Percentiles rank a stretch among this genome's conserved stretches.
Conservation (phyloP, 2,888 invertebrate genomes). For the Drosophila anomelani region DNA sequence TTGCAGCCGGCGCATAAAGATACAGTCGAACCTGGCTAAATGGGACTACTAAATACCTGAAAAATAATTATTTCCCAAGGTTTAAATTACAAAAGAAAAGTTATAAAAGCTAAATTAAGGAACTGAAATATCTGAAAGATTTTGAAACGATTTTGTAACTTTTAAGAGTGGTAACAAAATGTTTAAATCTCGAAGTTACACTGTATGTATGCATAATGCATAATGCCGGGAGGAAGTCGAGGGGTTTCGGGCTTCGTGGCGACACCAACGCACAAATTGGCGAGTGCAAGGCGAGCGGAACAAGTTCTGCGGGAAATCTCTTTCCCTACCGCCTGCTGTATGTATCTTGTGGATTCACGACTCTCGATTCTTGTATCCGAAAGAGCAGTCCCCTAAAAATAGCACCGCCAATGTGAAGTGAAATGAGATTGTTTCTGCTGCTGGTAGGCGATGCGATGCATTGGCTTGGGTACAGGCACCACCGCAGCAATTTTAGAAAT, state of each 20-base stretch:
- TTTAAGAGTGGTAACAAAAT: neutral
- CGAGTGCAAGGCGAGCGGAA: constrained; percentile 62
- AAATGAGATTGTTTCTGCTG: constrained; percentile 66
- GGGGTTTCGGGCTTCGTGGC: constrained; percentile 27
- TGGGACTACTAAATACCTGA: neutral
- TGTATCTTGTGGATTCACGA: constrained; percentile 44
- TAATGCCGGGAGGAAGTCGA: constrained; percentile 11
- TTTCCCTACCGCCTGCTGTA: constrained; percentile 16
- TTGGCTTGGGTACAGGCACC: constrained; percentile 62
- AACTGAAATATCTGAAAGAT: neutral
- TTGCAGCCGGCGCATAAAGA: constrained; percentile 34
- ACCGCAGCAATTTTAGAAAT: constrained; percentile 75
- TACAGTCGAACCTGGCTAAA: constrained; percentile 31
- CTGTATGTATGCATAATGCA: constrained; percentile 35
- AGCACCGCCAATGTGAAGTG: constrained; percentile 61
- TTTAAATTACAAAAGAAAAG: neutral
- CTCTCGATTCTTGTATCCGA: constrained; percentile 33
- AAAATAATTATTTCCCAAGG: constrained; percentile 28
- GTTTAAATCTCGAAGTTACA: neutral
- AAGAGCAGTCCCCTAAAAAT: constrained; percentile 67
- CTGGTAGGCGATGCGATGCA: constrained; percentile 42
- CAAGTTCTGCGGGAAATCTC: constrained; percentile 60
- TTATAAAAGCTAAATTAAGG: neutral
- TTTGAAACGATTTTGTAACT: neutral
- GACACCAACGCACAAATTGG: constrained; percentile 48